Evolutionary conservation across 2,797 vertebrate species (phyloP), one percentile per base, ranked within the genome.

Genomic region (Alauda arvensis): DNA sequence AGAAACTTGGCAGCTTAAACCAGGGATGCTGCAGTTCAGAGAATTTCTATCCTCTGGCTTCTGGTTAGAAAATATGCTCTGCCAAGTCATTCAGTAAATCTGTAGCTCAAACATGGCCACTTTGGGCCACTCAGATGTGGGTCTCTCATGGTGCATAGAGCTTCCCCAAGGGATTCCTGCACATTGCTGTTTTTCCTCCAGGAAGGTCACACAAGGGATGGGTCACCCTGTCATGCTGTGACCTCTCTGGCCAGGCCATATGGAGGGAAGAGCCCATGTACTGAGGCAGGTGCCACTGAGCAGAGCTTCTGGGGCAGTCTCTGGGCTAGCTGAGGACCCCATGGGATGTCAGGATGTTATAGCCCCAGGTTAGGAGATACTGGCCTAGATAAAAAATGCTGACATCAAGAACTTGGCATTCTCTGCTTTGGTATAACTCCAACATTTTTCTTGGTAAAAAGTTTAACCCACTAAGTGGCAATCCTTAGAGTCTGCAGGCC

Each of bases 91-190:
- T 12, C 33, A 63, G 37, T n/a, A 55, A 52, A 56, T 17, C 20
- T 14, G 9, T 6, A n/a, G 25, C 24, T 66, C 39, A 72, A 23
- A 33, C 0, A 3, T 4, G 4, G 21, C 12, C 40, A 29, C 28
- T 59, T 26, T 26, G 59, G 19, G 26, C 51, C n/a, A 14, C 7
- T 59, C 34, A 75, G 28, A 34, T 25, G 4, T 13, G 48, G 16
- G 10, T 17, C 15, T 75, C 7, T 29, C 12, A 7, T 2, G 12
- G 13, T 3, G 2, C 26, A 56, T 1, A 29, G 9, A 60, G 8
- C 24, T 45, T 60, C 45, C 29, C 37, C 20, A 33, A 55, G 59
- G 17, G 8, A 89, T 23, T 49, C 34, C 43, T 86, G 56, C 10
- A 31, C 9, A 4, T 8, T 43, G 43, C 39, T 52, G 24, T 12